Evolutionary conservation across 2,888 invertebrate species (phyloP), one percentile per base, ranked within the genome.

Genomic region (Melanchra persicariae): DNA sequence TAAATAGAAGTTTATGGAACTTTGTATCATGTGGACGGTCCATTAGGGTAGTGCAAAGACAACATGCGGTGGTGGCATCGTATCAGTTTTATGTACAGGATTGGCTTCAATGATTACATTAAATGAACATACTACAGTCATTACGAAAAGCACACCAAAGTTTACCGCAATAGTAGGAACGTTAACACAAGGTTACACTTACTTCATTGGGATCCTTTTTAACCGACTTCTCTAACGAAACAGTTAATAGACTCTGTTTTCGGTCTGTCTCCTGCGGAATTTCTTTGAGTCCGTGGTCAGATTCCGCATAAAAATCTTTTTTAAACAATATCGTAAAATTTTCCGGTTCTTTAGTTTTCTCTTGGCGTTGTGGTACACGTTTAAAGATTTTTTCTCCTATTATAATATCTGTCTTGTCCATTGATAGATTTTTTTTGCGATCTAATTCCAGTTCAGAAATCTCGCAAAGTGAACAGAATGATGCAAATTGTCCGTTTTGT

Each of bases 341-440:
- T 71, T 77, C 66, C 57, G 81, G 47, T 22, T 84, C 73, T 61
- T 78, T 69, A 22, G 59, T 62, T 70, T 83, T 85, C 47, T 85
- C 76, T 34, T 34, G 34, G 37, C 37, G 47, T 7, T 73, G 64
- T 7, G 84, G 70, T 79, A 86, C 91, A 66, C 84, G 80, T 79
- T 89, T 91, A 15, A 82, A 84, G 65, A 93, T 88, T 76, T 91
- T 89, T 70, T 88, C 76, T 2, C 93, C 92, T 59, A 91, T 87
- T 66, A 93, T 91, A 60, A 92, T 87, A 51, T 91, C 89, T 54
- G 58, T 69, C 12, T 55, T 34, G 12, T 19, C 19, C 4, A n/a
- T 34, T n/a, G 30, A 12, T 19, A 19, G 9, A 26, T 47, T 60
- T 15, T 15, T 15, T 30, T 45, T 24, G 12, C 62, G 34, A 17